These are phyloP conservation scores for Apomyelois bistriatella DNA, from an alignment of 2,888 invertebrate genomes.

Conservation along the genomic window DNA sequence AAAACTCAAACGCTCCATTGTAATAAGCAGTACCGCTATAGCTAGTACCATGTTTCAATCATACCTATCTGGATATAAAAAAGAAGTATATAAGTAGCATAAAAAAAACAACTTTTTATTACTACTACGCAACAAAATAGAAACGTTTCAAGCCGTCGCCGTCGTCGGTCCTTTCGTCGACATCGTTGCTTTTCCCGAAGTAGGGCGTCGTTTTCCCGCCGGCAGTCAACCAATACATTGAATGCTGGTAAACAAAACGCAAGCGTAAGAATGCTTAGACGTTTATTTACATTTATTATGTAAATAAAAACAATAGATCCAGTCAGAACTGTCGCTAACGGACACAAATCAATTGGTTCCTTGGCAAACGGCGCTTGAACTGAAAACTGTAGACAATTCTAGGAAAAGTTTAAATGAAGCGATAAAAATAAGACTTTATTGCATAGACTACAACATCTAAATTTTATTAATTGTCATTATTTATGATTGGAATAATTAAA, in stretches of 20 bases:
- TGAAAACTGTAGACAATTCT: neutral
- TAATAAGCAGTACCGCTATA: no score
- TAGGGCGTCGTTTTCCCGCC: neutral
- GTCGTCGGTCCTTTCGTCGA: no score
- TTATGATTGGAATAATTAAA: neutral
- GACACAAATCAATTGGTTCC: conserved; percentile 11
- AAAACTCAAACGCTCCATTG: no score
- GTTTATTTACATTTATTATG: conserved; percentile 5
- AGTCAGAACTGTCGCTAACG: neutral
- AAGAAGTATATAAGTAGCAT: no score
- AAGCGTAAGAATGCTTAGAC: neutral
- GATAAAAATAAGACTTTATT: neutral
- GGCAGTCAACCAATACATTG: conserved; percentile 2
- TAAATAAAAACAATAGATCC: conserved; percentile 8
- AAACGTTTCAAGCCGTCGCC: no score
- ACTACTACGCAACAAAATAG: no score
- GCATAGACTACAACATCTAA: neutral
- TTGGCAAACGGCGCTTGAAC: conserved; percentile 5
- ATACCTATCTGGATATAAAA: no score
- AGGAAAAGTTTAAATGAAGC: neutral
- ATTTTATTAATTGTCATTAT: neutral
- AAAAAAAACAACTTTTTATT: no score
- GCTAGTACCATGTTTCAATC: no score
- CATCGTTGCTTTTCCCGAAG: neutral
- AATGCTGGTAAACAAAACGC: neutral